Conservation (phyloP, 23 tunicate genomes). For the Styela clava region DNA sequence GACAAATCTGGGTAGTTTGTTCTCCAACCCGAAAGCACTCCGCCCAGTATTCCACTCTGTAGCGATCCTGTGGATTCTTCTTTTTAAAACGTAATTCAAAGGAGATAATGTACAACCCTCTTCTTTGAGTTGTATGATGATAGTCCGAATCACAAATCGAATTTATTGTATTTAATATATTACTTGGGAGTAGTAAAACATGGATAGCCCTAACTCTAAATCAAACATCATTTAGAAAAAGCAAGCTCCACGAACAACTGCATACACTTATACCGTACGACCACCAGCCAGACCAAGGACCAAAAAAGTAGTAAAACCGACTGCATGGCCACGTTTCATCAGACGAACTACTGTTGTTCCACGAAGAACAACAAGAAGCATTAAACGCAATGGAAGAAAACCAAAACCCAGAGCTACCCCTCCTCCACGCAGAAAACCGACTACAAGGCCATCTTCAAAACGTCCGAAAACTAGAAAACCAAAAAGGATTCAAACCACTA, state of each 20-base stretch:
- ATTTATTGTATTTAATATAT: too few relatives aligned
- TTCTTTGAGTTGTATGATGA: too few relatives aligned
- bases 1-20: too few relatives aligned
- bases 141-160: too few relatives aligned
- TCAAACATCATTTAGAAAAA: neutral
- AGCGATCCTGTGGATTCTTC: too few relatives aligned
- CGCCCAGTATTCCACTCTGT: too few relatives aligned
- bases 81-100: too few relatives aligned
- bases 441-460: slow-evolving; percentile 21
- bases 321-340: neutral
- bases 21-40: too few relatives aligned
- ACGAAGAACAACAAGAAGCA: slow-evolving; percentile 1
- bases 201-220: too few relatives aligned
- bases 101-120: too few relatives aligned
- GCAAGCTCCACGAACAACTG: neutral
- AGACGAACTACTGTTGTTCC: slow-evolving; percentile 13
- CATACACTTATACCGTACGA: neutral
- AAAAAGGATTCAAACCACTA: slow-evolving; percentile 33
- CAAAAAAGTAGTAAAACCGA: neutral
- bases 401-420: slow-evolving; percentile 10
- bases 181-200: too few relatives aligned
- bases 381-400: neutral
- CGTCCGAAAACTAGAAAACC: slow-evolving; percentile 28
- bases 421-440: slow-evolving; percentile 10
- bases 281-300: slow-evolving; percentile 1